phyloP scores from a whole-genome alignment of 2,113 vertebrate genomes.

The Lucifuga dentata region DNA sequence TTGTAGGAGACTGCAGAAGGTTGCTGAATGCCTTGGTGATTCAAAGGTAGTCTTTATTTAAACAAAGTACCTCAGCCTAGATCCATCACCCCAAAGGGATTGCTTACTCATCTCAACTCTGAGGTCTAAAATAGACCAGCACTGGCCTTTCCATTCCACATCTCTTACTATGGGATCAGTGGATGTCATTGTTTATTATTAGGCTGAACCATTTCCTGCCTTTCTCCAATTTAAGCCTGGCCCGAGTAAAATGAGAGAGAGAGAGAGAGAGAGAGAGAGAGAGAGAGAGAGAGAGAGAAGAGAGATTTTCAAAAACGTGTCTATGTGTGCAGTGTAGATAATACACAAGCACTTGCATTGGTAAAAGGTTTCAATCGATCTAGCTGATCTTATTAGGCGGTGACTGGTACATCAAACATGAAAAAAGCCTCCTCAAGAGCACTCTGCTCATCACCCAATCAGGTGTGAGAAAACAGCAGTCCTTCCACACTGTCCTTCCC shows the following conservation, averaged over 20 bases:
- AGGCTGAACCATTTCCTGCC: conserved; percentile 75
- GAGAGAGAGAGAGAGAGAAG: conserved; percentile 19
- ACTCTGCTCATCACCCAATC: conserved; percentile 62
- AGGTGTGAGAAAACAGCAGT: conserved; percentile 58
- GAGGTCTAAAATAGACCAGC: conserved; percentile 65
- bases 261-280: conserved; percentile 34
- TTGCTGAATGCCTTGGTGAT: conserved; percentile 36
- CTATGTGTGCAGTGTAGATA: conserved; percentile 52
- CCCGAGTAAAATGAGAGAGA: conserved; percentile 38
- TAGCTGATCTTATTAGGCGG: conserved; percentile 70
- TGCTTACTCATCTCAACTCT: conserved; percentile 67
- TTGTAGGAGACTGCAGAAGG: background rate
- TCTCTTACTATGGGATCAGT: conserved; percentile 58
- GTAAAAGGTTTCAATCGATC: conserved; percentile 76
- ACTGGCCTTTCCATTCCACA: conserved; percentile 58
- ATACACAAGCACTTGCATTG: conserved; percentile 61
- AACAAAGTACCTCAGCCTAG: conserved; percentile 40
- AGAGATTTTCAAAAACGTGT: conserved; percentile 42
- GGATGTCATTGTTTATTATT: conserved; percentile 80
- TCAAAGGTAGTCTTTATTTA: conserved; percentile 56
- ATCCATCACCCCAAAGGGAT: conserved; percentile 60
- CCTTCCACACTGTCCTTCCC: conserved; percentile 46
- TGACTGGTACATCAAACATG: conserved; percentile 72
- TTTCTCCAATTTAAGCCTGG: conserved; percentile 60
- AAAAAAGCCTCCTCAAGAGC: conserved; percentile 48